Evolutionary conservation across 2,797 vertebrate species (phyloP), one percentile per base, ranked within the genome.

Genomic region (Monodelphis domestica): DNA sequence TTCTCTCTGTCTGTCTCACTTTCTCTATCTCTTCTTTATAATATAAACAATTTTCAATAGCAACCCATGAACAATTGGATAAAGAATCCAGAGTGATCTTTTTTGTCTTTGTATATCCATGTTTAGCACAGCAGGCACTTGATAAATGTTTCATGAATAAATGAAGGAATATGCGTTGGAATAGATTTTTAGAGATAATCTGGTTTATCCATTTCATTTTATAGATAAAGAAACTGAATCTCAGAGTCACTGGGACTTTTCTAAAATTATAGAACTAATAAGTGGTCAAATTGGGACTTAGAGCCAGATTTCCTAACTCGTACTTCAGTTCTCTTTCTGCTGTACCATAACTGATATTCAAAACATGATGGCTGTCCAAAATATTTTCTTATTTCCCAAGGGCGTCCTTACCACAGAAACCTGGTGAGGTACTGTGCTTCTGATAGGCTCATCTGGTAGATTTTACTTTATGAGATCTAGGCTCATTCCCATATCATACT

Each of bases 401-500:
- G n/a, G 24, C 17, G 1, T 1, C 38, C 70, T 45, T 24, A 21
- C 24, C 38, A 45, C 70, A 78, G 70, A 78, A 78, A 45, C 21
- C 38, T 45, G 6, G 5, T 70, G n/a, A 78, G 24, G 63, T 78
- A 45, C 24, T 78, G n/a, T 78, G 6, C 33, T 70, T 45, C 17
- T 30, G 6, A 0, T 1, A 33, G 87, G 28, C 15, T 94, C 10
- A 14, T 90, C 53, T n/a, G 21, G 3, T 29, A 57, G 45, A 4
- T 63, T 89, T 70, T 94, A 87, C 70, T 95, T 94, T 24, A 1
- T 87, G 50, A 89, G 30, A 90, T 90, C 93, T 95, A 91, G 95
- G 93, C 55, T 94, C 96, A 94, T 63, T 95, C 78, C 91, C 88
- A 87, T 95, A 96, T 91, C 89, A 52, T 53, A 84, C 87, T 57